These are phyloP conservation scores for Harpagoxenus sublaevis DNA, from an alignment of 2,888 invertebrate species.

Conservation along the genomic window DNA sequence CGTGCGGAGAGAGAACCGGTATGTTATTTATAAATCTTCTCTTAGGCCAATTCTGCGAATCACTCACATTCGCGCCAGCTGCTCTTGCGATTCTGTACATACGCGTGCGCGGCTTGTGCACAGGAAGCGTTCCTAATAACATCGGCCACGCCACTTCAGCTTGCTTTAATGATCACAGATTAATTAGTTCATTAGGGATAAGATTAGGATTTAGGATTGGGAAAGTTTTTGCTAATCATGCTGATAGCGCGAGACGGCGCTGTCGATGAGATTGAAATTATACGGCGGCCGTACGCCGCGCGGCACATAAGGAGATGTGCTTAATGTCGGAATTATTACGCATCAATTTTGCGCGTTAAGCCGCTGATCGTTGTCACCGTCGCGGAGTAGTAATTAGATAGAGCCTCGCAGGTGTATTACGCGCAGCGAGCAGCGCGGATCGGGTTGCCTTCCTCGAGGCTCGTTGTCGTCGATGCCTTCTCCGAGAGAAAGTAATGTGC, in stretches of 20 bases:
- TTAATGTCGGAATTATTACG: slow-evolving; percentile 31
- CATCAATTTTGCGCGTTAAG: slow-evolving; percentile 44
- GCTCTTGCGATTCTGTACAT: background rate
- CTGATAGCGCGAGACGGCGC: background rate
- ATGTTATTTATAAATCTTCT: slow-evolving; percentile 21
- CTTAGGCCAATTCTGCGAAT: slow-evolving; percentile 21
- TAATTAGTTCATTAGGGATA: slow-evolving; percentile 42
- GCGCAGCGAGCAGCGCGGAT: slow-evolving; percentile 64
- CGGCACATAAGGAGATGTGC: slow-evolving; percentile 20
- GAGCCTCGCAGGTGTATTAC: slow-evolving; percentile 74
- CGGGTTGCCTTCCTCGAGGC: slow-evolving; percentile 74
- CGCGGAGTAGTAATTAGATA: slow-evolving; percentile 68
- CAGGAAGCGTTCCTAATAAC: slow-evolving; percentile 15
- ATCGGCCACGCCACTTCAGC: background rate
- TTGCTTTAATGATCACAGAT: slow-evolving; percentile 12
- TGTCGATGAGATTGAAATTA: slow-evolving; percentile 36
- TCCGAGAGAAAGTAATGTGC: slow-evolving; percentile 68
- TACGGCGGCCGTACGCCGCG: background rate
- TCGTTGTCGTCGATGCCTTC: slow-evolving; percentile 38
- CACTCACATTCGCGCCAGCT: slow-evolving; percentile 24
- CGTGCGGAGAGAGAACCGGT: background rate
- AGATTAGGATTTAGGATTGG: slow-evolving; percentile 38
- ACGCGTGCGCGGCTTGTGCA: background rate
- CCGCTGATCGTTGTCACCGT: slow-evolving; percentile 56
- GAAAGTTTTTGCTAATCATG: slow-evolving; percentile 33